Evolutionary conservation across 2,888 invertebrate genomes (phyloP).

Genomic region (Sphinx pinastri): DNA sequence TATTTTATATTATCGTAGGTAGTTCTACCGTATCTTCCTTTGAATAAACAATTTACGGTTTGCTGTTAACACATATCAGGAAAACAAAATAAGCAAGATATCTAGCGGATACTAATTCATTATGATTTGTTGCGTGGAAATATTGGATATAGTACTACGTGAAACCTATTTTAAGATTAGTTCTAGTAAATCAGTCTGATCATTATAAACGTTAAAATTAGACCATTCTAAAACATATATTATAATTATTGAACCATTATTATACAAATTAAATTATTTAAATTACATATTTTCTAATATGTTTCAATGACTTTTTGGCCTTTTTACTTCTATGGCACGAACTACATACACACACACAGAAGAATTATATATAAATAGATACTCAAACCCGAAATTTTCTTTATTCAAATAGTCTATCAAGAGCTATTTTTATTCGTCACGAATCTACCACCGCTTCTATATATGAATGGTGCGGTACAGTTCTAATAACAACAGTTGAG

Average conservation of each 20-base stretch:
- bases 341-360: too few relatives aligned
- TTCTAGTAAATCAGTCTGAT: neutral
- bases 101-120: slow-evolving; percentile 13
- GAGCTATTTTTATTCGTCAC: too few relatives aligned
- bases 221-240: neutral
- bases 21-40: slow-evolving; percentile 1
- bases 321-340: too few relatives aligned
- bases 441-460: too few relatives aligned
- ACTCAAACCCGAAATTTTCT: too few relatives aligned
- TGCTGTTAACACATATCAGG: neutral
- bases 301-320: too few relatives aligned
- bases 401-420: too few relatives aligned
- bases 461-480: too few relatives aligned
- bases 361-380: too few relatives aligned
- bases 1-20: slow-evolving; percentile 14
- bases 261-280: too few relatives aligned
- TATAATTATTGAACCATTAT: neutral
- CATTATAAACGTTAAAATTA: neutral
- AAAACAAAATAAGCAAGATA: slow-evolving; percentile 13
- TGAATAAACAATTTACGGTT: slow-evolving; percentile 19
- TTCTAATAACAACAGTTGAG: too few relatives aligned
- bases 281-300: too few relatives aligned
- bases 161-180: neutral
- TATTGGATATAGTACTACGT: neutral
- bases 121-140: neutral